phyloP scores from a whole-genome alignment of 2,888 invertebrate species.

The Ormia ochracea region DNA sequence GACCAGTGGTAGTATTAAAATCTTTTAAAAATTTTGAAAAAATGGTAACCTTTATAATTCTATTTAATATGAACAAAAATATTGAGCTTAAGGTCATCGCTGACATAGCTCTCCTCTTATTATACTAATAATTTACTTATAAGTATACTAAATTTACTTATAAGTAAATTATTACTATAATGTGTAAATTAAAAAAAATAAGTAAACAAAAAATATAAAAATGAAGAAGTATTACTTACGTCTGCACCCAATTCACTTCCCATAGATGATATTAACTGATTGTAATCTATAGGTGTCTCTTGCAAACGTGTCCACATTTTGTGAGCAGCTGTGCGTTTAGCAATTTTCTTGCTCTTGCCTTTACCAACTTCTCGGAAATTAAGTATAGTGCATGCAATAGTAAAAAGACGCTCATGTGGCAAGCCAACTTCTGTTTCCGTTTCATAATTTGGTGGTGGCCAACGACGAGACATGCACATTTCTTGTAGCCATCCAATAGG shows the following conservation, averaged over 20 bases:
- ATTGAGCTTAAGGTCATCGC: too few relatives aligned
- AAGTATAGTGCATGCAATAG: slow-evolving; percentile 92
- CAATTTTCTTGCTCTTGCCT: slow-evolving; percentile 96
- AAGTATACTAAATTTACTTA: too few relatives aligned
- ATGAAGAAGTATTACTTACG: slow-evolving; percentile 78
- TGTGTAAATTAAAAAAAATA: too few relatives aligned
- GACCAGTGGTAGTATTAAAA: too few relatives aligned
- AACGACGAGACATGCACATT: slow-evolving; percentile 95
- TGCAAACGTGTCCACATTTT: slow-evolving; percentile 93
- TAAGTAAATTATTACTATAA: too few relatives aligned
- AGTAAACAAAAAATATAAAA: background rate
- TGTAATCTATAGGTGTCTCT: slow-evolving; percentile 85
- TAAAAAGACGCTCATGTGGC: slow-evolving; percentile 95
- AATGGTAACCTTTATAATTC: too few relatives aligned
- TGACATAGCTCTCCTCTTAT: too few relatives aligned
- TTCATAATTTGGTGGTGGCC: slow-evolving; percentile 96
- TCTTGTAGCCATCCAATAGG: slow-evolving; percentile 97
- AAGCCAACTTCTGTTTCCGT: slow-evolving; percentile 83
- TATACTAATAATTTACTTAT: too few relatives aligned
- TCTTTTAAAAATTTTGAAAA: too few relatives aligned
- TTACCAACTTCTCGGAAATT: slow-evolving; percentile 90
- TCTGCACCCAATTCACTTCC: slow-evolving; percentile 85
- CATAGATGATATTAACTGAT: slow-evolving; percentile 79
- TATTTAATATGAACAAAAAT: too few relatives aligned
- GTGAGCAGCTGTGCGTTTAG: slow-evolving; percentile 96